These are phyloP conservation scores for Argyresthia albistria DNA, from an alignment of 2,888 invertebrate species.

Conservation along the genomic window DNA sequence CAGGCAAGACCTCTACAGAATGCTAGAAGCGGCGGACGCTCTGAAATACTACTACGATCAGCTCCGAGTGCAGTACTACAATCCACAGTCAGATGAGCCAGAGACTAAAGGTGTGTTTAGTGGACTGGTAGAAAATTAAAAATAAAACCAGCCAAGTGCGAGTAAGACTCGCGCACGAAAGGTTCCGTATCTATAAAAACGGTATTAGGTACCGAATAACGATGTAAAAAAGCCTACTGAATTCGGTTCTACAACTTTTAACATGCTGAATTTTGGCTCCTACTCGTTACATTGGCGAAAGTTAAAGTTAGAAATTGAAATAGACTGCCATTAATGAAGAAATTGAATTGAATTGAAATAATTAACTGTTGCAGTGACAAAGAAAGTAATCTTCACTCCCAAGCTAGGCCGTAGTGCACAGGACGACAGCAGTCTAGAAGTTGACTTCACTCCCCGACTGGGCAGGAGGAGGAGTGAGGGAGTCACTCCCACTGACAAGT, in stretches of 20 bases:
- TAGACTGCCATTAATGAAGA: no score
- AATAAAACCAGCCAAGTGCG: no score
- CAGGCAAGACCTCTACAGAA: slow-evolving; percentile 37
- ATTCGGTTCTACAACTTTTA: no score
- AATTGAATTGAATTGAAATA: no score
- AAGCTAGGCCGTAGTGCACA: slow-evolving; percentile 37
- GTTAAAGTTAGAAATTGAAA: no score
- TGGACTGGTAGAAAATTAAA: no score
- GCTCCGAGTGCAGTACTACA: slow-evolving; percentile 27
- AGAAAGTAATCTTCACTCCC: slow-evolving; percentile 53
- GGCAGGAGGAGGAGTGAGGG: slow-evolving; percentile 36
- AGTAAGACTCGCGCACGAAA: no score
- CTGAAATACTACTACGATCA: slow-evolving; percentile 53
- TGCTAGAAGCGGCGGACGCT: slow-evolving; percentile 50
- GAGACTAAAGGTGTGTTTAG: slow-evolving; percentile 30
- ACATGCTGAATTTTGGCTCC: no score
- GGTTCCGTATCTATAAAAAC: no score
- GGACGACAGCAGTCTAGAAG: slow-evolving; percentile 23
- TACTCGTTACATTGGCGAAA: no score
- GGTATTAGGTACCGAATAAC: no score
- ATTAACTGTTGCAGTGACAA: slow-evolving; percentile 39
- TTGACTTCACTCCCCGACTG: slow-evolving; percentile 50
- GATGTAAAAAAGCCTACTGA: no score
- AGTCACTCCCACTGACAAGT: slow-evolving; percentile 38
- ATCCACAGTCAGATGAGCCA: slow-evolving; percentile 34